Conservation (phyloP, 2,888 invertebrate genomes). For the Limnephilus rhombicus region DNA sequence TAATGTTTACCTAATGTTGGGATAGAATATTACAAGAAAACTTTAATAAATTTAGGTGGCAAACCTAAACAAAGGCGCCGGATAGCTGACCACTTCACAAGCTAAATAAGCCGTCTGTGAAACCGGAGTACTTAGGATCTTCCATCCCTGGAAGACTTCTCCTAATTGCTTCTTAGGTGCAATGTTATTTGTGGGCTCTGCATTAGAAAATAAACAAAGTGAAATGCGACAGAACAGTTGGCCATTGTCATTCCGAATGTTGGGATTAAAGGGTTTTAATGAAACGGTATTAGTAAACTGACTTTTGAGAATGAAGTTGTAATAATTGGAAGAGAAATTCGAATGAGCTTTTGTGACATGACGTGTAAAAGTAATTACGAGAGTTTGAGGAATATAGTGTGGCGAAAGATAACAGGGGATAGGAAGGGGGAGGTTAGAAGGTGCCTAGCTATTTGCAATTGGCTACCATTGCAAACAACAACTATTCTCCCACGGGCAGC, state of each 20-base stretch:
- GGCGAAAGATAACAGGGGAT: no score
- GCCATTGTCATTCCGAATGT: slow-evolving; percentile 51
- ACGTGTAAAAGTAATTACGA: no score
- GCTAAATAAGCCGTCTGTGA: slow-evolving; percentile 79
- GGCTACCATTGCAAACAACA: neutral
- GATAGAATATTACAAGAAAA: neutral
- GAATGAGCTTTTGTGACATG: no score
- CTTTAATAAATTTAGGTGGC: slow-evolving; percentile 66
- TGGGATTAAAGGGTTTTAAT: slow-evolving; percentile 40
- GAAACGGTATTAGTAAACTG: neutral
- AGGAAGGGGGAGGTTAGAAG: neutral
- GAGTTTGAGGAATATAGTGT: no score
- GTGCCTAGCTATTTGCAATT: neutral
- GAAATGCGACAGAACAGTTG: slow-evolving; percentile 65
- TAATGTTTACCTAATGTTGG: slow-evolving; percentile 56
- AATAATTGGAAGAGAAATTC: neutral
- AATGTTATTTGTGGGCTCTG: slow-evolving; percentile 81
- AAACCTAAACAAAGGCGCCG: slow-evolving; percentile 85
- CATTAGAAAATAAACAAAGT: slow-evolving; percentile 37
- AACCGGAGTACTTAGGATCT: slow-evolving; percentile 78
- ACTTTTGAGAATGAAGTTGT: neutral
- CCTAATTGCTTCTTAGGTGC: slow-evolving; percentile 78
- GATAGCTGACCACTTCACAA: slow-evolving; percentile 84
- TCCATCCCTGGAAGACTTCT: slow-evolving; percentile 81
- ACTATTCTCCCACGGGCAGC: neutral